phyloP scores from a whole-genome alignment of 2,888 invertebrate species.

The Melinaea menophilus region DNA sequence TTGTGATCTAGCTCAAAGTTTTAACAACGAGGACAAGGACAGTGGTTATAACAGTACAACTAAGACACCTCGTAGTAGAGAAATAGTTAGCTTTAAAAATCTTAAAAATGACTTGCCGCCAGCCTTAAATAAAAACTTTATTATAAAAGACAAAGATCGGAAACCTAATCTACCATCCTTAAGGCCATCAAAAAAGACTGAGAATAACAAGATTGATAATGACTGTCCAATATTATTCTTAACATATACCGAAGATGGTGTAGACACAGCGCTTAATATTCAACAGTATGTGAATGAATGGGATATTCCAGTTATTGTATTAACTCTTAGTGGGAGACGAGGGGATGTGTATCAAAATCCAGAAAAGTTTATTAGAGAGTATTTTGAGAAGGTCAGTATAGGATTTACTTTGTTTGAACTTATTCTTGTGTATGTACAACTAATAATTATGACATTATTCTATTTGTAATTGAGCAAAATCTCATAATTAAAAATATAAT shows the following conservation, averaged over 20 bases:
- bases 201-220: constrained; percentile 44
- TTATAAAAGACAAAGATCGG: constrained; percentile 46
- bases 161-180: constrained; percentile 46
- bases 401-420: constrained; percentile 1
- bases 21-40: constrained; percentile 64
- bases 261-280: constrained; percentile 65
- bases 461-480: constrained; percentile 2
- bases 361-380: constrained; percentile 75
- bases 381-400: constrained; percentile 72
- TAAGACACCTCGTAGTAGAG: constrained; percentile 50
- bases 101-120: constrained; percentile 61
- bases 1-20: constrained; percentile 54
- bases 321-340: constrained; percentile 69
- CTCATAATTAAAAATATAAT: not conserved
- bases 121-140: constrained; percentile 57
- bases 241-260: constrained; percentile 76
- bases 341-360: constrained; percentile 74
- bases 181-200: constrained; percentile 38
- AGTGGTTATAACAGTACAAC: constrained; percentile 67
- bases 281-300: constrained; percentile 67
- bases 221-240: constrained; percentile 65
- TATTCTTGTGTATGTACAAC: not conserved
- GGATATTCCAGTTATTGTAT: constrained; percentile 58
- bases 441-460: not conserved
- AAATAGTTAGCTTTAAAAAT: constrained; percentile 60